Evolutionary conservation across 2,797 vertebrate genomes (phyloP).

Genomic region (Esox lucius): DNA sequence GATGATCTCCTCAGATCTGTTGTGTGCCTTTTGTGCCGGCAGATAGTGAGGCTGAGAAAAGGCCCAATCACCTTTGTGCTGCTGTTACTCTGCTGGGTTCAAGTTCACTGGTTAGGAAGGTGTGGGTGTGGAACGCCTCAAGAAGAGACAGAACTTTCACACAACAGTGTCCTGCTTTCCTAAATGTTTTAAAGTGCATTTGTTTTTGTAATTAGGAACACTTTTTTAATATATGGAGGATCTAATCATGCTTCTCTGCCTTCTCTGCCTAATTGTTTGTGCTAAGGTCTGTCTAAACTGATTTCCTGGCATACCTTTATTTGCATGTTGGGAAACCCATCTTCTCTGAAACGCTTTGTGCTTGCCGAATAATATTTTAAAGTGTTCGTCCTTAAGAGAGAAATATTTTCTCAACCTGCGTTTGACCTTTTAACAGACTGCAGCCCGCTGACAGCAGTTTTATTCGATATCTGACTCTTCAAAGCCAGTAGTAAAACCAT

Average conservation of each 20-base stretch:
- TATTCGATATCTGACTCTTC: neutral
- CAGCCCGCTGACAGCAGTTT: neutral
- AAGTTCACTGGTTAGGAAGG: slow-evolving; percentile 1
- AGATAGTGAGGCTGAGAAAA: neutral
- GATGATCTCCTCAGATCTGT: slow-evolving; percentile 2
- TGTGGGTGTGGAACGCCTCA: neutral
- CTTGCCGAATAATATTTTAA: neutral
- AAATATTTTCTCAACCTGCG: neutral
- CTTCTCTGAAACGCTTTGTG: neutral
- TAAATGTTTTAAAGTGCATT: neutral
- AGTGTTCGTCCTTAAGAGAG: neutral
- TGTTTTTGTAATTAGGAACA: neutral
- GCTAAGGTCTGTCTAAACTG: neutral
- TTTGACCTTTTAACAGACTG: neutral
- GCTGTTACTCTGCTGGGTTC: neutral
- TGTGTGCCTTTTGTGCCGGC: neutral
- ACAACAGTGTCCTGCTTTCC: neutral
- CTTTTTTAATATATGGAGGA: neutral
- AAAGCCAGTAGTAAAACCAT: slow-evolving; percentile 14
- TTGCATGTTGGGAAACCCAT: neutral
- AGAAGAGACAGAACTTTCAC: neutral
- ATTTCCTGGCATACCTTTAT: neutral
- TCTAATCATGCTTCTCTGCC: neutral
- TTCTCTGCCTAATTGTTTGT: neutral
- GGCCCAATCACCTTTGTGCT: neutral